phyloP scores from a whole-genome alignment of 2,888 invertebrate genomes.

The Cecidostiba fungosa region DNA sequence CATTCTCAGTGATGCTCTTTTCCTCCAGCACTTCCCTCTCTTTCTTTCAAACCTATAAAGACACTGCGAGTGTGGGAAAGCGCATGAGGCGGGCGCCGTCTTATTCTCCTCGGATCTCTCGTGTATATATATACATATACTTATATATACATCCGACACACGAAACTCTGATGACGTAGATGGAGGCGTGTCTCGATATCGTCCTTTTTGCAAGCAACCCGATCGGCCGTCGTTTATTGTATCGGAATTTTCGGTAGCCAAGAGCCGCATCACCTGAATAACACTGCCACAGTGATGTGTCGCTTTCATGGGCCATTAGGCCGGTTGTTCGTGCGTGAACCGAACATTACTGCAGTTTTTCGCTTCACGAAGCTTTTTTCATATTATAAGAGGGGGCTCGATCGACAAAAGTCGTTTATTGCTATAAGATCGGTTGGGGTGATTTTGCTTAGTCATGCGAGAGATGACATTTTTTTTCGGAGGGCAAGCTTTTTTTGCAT shows the following conservation, averaged over 20 bases:
- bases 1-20: not conserved
- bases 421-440: not conserved
- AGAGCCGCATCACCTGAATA: not conserved
- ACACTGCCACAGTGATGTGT: not conserved
- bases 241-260: slow-evolving; percentile 4
- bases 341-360: slow-evolving; percentile 3
- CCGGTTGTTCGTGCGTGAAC: not conserved
- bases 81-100: not conserved
- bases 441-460: not conserved
- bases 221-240: not conserved
- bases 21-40: not conserved
- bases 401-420: not conserved
- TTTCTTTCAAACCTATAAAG: not conserved
- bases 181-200: too few species aligned
- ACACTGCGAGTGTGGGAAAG: slow-evolving; percentile 24
- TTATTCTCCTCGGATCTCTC: not conserved
- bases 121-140: not conserved
- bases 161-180: too few species aligned
- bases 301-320: slow-evolving; percentile 21
- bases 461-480: not conserved
- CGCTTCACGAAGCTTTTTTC: not conserved
- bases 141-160: too few species aligned
- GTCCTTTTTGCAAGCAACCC: not conserved
- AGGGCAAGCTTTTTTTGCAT: too few species aligned
- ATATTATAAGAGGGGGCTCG: not conserved